Base-by-base conservation (phyloP, 2,797 vertebrate species). In the Etheostoma nigrum region DNA sequence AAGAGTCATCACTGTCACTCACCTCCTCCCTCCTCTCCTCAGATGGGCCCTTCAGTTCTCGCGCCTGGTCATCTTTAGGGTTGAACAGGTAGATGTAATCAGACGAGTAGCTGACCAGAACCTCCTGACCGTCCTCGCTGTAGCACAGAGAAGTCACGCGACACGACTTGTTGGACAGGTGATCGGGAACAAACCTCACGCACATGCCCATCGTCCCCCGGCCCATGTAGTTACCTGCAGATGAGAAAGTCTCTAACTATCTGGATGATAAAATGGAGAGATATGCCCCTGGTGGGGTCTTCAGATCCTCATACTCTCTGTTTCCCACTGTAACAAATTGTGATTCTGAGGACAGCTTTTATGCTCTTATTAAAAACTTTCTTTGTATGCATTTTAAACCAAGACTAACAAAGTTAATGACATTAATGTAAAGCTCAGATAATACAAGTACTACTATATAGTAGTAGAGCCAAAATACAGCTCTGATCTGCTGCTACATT, bases 21-120 rank as follows among this genome's bases (percentile, higher is more conserved):
- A 97, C 98, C 97, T 99, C 98, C 93, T 99, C 98, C 88, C 96
- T 95, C 81, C 97, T 95, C 86, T 98, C 97, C 82, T 97, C 90
- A n/a, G 98, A 98, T n/a, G 97, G 97, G 79, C 97, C 96, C 93
- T 99, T 98, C 42, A 99, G 96, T 89, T 99, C 97, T 76, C 97
- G 92, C 70, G 97, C 97, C 84, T 97, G 97, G 92, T 99, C 97
- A 59, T 99, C 97, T 94, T 96, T 98, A 74, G 98, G 98, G 89
- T 99, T 95, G 85, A 99, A 99, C 88, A 99, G 95, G 89, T 99
- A 99, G 82, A 99, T 97, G 82, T 99, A 99, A 87, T 99, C 98
- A 0, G 98, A 98, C 62, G 98, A 99, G 93, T 99, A 99, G 93
- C 98, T 99, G 92, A 99, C 98, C 80, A 99, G 96, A 84, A 99